Conservation (phyloP, 2,113 vertebrate species). For the Hassar affinis region DNA sequence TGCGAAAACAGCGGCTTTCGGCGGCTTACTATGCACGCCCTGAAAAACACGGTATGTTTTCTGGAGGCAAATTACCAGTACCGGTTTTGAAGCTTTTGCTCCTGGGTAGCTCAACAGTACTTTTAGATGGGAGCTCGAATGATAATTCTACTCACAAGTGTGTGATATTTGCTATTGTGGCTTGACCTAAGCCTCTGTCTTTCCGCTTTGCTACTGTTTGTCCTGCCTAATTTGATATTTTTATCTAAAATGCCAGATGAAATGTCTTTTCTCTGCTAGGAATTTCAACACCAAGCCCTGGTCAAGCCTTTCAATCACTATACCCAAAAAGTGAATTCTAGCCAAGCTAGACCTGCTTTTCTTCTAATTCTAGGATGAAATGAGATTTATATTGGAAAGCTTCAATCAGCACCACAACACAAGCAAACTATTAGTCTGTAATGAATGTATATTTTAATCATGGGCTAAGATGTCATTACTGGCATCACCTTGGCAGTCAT, state of each 20-base stretch:
- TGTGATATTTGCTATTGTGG: conserved; percentile 3
- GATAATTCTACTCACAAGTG: not conserved
- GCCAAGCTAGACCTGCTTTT: not conserved
- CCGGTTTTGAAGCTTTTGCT: not conserved
- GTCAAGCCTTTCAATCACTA: not conserved
- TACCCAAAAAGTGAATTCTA: not conserved
- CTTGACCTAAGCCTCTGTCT: not conserved
- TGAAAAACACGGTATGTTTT: not conserved
- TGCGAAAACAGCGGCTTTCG: not conserved
- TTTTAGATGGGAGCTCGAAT: not conserved
- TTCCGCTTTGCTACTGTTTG: not conserved
- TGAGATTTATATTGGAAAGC: not conserved
- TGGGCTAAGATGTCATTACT: not conserved
- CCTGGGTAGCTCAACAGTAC: not conserved
- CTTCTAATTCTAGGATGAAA: not conserved
- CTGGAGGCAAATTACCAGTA: not conserved
- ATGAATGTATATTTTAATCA: conserved; percentile 4
- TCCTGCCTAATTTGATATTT: conserved; percentile 6
- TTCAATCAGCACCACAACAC: not conserved
- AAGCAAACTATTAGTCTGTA: not conserved
- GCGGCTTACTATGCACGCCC: not conserved
- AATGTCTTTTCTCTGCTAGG: not conserved
- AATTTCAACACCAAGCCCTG: not conserved
- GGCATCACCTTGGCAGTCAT: conserved; percentile 15
- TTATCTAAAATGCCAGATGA: conserved; percentile 18